A percentile compares a stretch with the other conserved stretches of the same genome.
These are phyloP conservation scores for Cephus nigrinus DNA, from an alignment of 2,888 invertebrate genomes.

Conservation along the genomic window DNA sequence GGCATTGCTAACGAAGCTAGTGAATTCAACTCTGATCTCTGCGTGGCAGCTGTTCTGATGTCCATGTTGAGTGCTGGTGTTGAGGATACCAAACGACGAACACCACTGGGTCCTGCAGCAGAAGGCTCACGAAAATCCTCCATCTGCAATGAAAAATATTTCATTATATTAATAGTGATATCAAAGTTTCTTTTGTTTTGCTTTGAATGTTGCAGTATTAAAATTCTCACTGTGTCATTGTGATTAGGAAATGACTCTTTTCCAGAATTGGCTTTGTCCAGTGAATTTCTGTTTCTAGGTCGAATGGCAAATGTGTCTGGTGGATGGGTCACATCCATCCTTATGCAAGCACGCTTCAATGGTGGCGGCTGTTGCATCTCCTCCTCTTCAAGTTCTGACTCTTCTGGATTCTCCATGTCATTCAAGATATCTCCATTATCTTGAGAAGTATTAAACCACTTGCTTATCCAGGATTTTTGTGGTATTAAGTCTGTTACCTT, in stretches of 20 bases:
- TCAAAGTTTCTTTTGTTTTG: slow-evolving; percentile 3
- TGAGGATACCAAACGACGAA: slow-evolving; percentile 55
- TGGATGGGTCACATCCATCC: slow-evolving; percentile 62
- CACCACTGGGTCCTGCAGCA: slow-evolving; percentile 51
- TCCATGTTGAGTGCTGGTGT: slow-evolving; percentile 56
- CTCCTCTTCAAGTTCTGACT: slow-evolving; percentile 45
- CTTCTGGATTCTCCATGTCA: slow-evolving; percentile 37
- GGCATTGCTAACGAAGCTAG: slow-evolving; percentile 35
- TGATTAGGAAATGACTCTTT: slow-evolving; percentile 42
- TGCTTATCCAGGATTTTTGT: slow-evolving; percentile 68
- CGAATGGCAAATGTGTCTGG: slow-evolving; percentile 60
- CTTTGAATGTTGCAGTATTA: background rate
- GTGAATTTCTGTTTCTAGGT: slow-evolving; percentile 39
- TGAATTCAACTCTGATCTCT: slow-evolving; percentile 46
- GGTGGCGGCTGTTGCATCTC: slow-evolving; percentile 52
- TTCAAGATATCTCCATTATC: slow-evolving; percentile 42
- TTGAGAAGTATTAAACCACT: slow-evolving; percentile 61
- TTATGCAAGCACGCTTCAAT: slow-evolving; percentile 57
- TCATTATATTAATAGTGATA: background rate
- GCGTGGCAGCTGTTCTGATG: slow-evolving; percentile 36
- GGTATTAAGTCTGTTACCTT: slow-evolving; percentile 75
- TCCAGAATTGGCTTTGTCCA: slow-evolving; percentile 31
- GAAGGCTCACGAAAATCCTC: slow-evolving; percentile 54
- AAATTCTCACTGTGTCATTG: slow-evolving; percentile 40
- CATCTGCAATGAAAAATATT: slow-evolving; percentile 36